Conservation (phyloP, 2,888 invertebrate species). For the Bimastos eiseni region DNA sequence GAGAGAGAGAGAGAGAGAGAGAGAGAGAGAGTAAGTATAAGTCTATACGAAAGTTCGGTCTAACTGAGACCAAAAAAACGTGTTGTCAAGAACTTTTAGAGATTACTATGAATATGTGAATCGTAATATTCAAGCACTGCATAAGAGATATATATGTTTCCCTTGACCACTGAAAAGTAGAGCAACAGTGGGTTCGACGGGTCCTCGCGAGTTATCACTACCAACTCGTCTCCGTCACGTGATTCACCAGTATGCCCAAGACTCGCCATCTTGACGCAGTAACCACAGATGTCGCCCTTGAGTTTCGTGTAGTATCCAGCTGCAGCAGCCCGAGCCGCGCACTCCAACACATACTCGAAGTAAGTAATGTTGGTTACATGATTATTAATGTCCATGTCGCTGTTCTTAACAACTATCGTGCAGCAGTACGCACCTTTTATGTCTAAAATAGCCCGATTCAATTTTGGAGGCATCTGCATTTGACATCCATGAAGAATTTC, state of each 20-base stretch:
- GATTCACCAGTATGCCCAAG: neutral
- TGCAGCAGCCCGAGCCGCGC: slow-evolving; percentile 7
- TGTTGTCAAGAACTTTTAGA: neutral
- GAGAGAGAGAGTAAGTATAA: too few relatives aligned
- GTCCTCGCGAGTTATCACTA: neutral
- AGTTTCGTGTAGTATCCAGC: neutral
- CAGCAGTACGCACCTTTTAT: neutral
- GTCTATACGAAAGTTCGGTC: too few relatives aligned
- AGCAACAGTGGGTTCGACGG: neutral
- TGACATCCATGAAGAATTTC: neutral
- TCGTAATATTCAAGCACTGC: neutral
- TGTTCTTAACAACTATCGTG: neutral
- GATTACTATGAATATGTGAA: neutral
- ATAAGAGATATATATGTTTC: neutral
- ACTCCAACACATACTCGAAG: neutral
- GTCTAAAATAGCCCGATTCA: neutral
- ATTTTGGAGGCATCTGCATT: neutral
- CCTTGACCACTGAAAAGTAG: neutral
- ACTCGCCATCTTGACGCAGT: neutral
- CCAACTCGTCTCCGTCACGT: neutral
- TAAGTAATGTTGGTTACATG: neutral
- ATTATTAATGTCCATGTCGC: neutral
- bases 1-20: too few relatives aligned
- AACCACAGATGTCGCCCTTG: neutral
- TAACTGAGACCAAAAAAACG: neutral